Conservation (phyloP, 2,888 invertebrate genomes). For the Dione vanillae region DNA sequence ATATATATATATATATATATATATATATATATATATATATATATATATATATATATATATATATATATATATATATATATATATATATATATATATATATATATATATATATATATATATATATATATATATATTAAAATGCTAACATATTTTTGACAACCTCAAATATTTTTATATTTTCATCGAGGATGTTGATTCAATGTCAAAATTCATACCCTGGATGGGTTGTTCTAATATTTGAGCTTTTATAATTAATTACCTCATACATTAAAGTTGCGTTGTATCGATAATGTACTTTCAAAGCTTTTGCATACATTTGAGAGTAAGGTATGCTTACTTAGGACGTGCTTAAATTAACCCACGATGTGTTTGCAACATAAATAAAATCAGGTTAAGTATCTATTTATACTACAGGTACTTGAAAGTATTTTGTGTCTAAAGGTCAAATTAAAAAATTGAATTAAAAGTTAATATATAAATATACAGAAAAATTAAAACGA, state of each 20-base stretch:
- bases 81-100: no score
- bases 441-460: no score
- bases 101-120: no score
- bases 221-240: neutral
- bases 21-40: no score
- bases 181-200: neutral
- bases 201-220: neutral
- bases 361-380: slow-evolving; percentile 5
- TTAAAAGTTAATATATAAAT: no score
- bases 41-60: no score
- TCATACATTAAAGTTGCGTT: slow-evolving; percentile 9
- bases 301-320: slow-evolving; percentile 8
- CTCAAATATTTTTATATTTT: no score
- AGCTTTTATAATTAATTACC: slow-evolving; percentile 13
- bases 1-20: no score
- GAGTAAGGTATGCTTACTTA: slow-evolving; percentile 2
- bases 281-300: slow-evolving; percentile 19
- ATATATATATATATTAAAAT: no score
- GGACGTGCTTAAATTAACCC: slow-evolving; percentile 7
- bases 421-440: neutral
- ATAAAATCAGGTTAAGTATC: neutral
- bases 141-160: no score
- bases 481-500: no score
- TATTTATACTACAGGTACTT: slow-evolving; percentile 3
- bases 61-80: no score